These are phyloP conservation scores for Cyaniris semiargus DNA, from an alignment of 2,888 invertebrate species.

Conservation along the genomic window DNA sequence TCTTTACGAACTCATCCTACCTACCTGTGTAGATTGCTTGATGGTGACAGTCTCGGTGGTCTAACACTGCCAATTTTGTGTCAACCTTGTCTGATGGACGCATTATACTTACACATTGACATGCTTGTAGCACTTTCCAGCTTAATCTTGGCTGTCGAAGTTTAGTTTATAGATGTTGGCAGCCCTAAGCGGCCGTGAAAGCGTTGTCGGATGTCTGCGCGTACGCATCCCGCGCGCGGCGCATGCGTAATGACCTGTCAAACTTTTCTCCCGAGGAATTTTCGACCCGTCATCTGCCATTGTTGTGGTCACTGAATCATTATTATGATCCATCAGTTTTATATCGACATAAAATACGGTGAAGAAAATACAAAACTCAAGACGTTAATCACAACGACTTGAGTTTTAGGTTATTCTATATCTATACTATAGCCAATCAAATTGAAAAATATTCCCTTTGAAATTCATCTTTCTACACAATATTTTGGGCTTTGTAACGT, in stretches of 20 bases:
- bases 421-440: background rate
- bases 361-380: background rate
- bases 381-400: background rate
- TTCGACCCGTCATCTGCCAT: constrained; percentile 52
- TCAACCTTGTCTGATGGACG: too few relatives aligned
- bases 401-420: background rate
- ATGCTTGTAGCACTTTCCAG: background rate
- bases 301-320: constrained; percentile 45
- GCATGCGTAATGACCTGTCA: constrained; percentile 70
- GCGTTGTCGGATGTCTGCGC: constrained; percentile 64
- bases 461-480: too few relatives aligned
- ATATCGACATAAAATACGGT: background rate
- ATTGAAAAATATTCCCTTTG: too few relatives aligned
- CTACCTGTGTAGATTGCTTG: too few relatives aligned
- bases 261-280: constrained; percentile 71
- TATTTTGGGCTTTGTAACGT: too few relatives aligned
- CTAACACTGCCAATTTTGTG: background rate
- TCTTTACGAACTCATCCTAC: too few relatives aligned
- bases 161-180: constrained; percentile 41
- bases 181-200: constrained; percentile 55
- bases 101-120: background rate
- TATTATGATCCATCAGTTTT: constrained; percentile 27
- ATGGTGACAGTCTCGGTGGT: too few relatives aligned
- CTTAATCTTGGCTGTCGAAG: background rate
- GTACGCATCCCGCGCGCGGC: constrained; percentile 59